Evolutionary conservation across 2,888 invertebrate genomes (phyloP).

Genomic region (Eugnorisma glareosa): DNA sequence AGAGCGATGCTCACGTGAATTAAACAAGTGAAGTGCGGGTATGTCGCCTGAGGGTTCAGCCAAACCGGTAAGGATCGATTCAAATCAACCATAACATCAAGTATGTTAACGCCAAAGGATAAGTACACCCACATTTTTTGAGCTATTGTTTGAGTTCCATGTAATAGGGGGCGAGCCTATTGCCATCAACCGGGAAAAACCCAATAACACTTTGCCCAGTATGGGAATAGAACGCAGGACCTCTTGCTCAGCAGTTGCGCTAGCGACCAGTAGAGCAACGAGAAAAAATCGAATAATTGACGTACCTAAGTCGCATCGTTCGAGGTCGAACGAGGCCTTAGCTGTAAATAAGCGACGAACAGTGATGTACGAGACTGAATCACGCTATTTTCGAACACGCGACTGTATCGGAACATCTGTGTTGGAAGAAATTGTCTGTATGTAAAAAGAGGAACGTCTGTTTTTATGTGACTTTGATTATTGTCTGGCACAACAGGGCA

Average conservation of each 20-base stretch:
- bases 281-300: no score
- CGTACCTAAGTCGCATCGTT: background rate
- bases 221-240: no score
- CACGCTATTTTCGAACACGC: slow-evolving; percentile 51
- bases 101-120: no score
- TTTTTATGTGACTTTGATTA: background rate
- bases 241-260: no score
- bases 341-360: slow-evolving; percentile 39
- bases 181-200: no score
- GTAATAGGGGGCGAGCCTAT: no score
- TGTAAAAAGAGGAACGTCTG: background rate
- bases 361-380: slow-evolving; percentile 22
- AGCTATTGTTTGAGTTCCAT: no score
- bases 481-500: background rate
- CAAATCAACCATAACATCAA: no score
- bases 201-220: no score
- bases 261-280: no score
- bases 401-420: slow-evolving; percentile 19
- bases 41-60: background rate
- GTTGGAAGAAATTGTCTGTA: background rate
- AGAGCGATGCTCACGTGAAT: background rate
- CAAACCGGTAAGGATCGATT: background rate
- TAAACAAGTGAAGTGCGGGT: background rate
- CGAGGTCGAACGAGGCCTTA: background rate
- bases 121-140: no score